These are phyloP conservation scores for Porites divaricata DNA, from an alignment of 92 coral and sea anemone genomes.

Conservation along the genomic window DNA sequence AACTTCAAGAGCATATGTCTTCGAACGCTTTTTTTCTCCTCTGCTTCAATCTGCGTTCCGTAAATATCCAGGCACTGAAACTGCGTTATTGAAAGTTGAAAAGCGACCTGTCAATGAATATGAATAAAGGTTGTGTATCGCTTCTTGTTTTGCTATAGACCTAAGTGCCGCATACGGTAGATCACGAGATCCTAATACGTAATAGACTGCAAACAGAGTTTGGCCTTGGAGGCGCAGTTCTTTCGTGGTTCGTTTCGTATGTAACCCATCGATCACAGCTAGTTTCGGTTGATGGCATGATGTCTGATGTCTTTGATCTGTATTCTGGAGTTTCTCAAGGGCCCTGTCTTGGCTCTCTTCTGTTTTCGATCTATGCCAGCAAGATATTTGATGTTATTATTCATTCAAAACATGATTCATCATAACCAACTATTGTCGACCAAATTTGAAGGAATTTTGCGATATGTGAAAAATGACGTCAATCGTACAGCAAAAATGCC, in stretches of 20 bases:
- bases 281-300: background rate
- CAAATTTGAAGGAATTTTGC: too few relatives aligned
- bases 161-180: background rate
- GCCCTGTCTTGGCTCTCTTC: background rate
- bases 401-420: too few relatives aligned
- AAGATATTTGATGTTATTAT: too few relatives aligned
- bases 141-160: constrained; percentile 5
- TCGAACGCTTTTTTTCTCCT: background rate
- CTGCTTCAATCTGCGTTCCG: constrained; percentile 14
- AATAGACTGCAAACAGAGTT: background rate
- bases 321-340: constrained; percentile 21
- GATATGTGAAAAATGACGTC: too few relatives aligned
- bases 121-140: constrained; percentile 10
- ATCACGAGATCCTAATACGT: constrained; percentile 11
- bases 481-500: too few relatives aligned
- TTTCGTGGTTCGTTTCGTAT: constrained; percentile 24
- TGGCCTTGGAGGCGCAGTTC: constrained; percentile 8
- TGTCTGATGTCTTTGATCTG: constrained; percentile 13
- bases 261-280: background rate
- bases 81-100: background rate
- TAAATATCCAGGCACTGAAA: constrained; percentile 12
- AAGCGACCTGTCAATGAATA: constrained; percentile 17
- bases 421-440: too few relatives aligned
- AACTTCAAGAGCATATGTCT: constrained; percentile 21
- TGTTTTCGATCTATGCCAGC: too few relatives aligned